Conservation (phyloP, 2,113 vertebrate species). For the Cygnus buccinator region DNA sequence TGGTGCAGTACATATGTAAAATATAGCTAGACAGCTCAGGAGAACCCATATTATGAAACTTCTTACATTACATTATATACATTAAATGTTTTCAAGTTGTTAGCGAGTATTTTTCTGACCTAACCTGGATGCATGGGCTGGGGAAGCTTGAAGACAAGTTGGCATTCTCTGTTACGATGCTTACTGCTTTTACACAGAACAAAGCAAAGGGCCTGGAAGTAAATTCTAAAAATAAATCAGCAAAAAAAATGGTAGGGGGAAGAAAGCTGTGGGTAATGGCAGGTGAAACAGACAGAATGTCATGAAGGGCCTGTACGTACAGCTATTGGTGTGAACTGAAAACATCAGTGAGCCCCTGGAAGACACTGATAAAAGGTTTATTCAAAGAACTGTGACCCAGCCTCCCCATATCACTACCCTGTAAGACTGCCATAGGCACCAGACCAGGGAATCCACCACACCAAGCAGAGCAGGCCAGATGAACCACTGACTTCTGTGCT, state of each 20-base stretch:
- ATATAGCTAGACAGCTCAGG: neutral
- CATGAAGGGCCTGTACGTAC: neutral
- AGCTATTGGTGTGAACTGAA: neutral
- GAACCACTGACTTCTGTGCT: neutral
- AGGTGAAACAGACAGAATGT: neutral
- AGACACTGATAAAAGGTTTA: neutral
- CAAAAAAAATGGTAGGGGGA: neutral
- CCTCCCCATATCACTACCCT: neutral
- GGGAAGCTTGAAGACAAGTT: neutral
- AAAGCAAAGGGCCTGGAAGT: neutral
- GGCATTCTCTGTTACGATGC: neutral
- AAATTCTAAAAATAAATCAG: neutral
- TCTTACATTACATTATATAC: neutral
- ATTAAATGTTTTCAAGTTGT: neutral
- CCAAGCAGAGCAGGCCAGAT: neutral
- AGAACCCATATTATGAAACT: too few species aligned
- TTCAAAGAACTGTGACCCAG: neutral
- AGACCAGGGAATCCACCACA: neutral
- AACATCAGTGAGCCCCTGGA: neutral
- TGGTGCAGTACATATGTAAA: neutral
- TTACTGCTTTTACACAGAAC: neutral
- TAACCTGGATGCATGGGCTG: neutral
- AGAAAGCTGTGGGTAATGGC: neutral
- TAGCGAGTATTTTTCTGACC: neutral
- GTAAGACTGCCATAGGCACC: rapidly evolving